These are phyloP conservation scores for Atherinomorus stipes DNA, from an alignment of 2,113 vertebrate species.

Conservation along the genomic window DNA sequence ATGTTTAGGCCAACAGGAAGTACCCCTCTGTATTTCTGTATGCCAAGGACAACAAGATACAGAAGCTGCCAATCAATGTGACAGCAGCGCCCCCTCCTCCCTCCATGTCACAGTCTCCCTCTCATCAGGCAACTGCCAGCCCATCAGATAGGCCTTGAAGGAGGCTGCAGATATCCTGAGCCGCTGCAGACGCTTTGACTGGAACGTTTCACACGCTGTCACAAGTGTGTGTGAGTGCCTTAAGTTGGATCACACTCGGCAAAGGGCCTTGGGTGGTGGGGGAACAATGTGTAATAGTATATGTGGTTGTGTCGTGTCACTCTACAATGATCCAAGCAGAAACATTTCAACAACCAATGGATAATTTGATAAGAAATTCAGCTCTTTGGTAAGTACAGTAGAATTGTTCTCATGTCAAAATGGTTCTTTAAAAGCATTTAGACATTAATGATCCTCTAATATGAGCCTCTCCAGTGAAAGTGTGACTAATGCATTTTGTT, in stretches of 20 bases:
- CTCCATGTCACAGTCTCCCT: slow-evolving; percentile 47
- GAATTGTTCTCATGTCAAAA: background rate
- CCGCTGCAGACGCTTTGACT: slow-evolving; percentile 54
- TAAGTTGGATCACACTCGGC: slow-evolving; percentile 62
- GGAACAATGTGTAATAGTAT: slow-evolving; percentile 24
- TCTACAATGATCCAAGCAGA: background rate
- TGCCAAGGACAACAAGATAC: background rate
- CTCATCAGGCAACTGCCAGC: slow-evolving; percentile 65
- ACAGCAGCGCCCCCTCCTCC: background rate
- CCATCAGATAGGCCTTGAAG: slow-evolving; percentile 65
- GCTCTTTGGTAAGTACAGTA: background rate
- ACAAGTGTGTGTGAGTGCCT: slow-evolving; percentile 53
- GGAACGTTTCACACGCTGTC: slow-evolving; percentile 73
- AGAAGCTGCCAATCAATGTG: slow-evolving; percentile 39
- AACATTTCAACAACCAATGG: background rate
- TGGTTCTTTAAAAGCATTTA: slow-evolving; percentile 2
- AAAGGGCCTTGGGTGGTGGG: slow-evolving; percentile 43
- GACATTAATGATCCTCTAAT: slow-evolving; percentile 32
- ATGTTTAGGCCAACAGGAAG: background rate
- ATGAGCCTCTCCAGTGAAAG: slow-evolving; percentile 35
- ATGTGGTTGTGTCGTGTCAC: background rate
- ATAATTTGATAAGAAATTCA: background rate
- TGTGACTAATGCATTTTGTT: slow-evolving; percentile 36
- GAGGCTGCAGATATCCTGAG: slow-evolving; percentile 64
- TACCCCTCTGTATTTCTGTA: background rate